Base-by-base conservation (phyloP, 2,113 vertebrate genomes). In the Cepphus grylle region DNA sequence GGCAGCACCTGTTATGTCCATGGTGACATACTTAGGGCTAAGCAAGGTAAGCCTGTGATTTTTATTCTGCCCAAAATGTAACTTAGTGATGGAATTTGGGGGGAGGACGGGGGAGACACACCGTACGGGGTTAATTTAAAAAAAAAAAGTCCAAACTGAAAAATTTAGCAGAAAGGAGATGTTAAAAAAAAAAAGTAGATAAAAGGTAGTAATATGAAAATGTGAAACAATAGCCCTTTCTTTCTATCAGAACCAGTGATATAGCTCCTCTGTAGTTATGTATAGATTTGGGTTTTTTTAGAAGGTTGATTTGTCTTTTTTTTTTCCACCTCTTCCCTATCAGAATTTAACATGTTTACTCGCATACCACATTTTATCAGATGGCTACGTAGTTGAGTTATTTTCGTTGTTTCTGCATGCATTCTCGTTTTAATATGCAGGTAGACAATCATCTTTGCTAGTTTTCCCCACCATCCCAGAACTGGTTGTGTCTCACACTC, bases 1-100 rank as follows among this genome's bases (percentile, higher is more conserved):
- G 93, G 99, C 99, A 76, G 99, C 99, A 12, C 99, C 99, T 62
- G 98, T 99, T 80, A 98, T 99, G 89, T 98, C 99, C 3, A 99
- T 99, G 99, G 96, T 99, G 93, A 99, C 99, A 17, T 99, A 99
- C 89, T 89, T 99, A 61, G 99, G 99, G 86, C 98, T 99, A 84
- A 99, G 99, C 96, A 99, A 99, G 99, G 99, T 99, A 97, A 15
- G 78, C 91, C 52, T 43, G 22, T 29, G 38, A n/a, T 47, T 80
- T 77, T 81, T 93, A 8, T 90, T 88, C 65, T 94, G n/a, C 42
- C 21, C 25, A 38, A 93, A 88, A 67, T 26, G 23, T 34, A 29
- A 21, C 26, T 79, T 59, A 19, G 8, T 40, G 42, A 7, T 71
- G 38, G 56, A 47, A 9, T 65, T 9, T 34, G 49, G 49, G 15